These are phyloP conservation scores for Chironomus tentans DNA, from an alignment of 2,888 invertebrate genomes.

Conservation along the genomic window DNA sequence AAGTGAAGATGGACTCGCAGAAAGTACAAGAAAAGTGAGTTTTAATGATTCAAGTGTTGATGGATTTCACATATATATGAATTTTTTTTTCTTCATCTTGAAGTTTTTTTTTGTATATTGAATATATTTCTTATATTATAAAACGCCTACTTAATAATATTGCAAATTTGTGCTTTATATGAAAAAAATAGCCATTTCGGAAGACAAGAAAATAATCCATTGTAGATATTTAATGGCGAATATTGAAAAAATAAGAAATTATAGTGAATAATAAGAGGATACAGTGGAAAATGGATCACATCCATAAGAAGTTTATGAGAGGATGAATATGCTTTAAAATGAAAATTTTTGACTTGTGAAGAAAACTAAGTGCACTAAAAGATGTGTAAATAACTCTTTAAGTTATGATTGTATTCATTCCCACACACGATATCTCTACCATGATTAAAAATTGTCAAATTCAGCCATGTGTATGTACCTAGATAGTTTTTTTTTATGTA, in stretches of 20 bases:
- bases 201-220: background rate
- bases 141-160: conserved; percentile 9
- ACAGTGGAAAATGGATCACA: background rate
- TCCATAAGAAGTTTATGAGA: background rate
- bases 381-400: conserved; percentile 6
- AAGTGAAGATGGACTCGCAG: conserved; percentile 14
- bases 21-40: conserved; percentile 23
- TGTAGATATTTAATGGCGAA: no score
- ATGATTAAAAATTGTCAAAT: conserved; percentile 24
- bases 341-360: no score
- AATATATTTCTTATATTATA: background rate
- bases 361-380: background rate
- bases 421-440: conserved; percentile 13
- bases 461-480: conserved; percentile 14
- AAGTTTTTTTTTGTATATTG: background rate
- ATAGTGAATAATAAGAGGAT: no score
- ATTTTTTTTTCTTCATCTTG: conserved; percentile 21
- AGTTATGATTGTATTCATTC: conserved; percentile 2
- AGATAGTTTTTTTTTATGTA: background rate
- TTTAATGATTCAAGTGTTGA: conserved; percentile 1
- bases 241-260: no score
- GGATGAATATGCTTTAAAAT: background rate
- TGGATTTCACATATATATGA: background rate
- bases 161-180: background rate
- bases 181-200: conserved; percentile 4